Conservation (phyloP, 1,140 invertebrate genomes). For the Papilio aristodemus region DNA sequence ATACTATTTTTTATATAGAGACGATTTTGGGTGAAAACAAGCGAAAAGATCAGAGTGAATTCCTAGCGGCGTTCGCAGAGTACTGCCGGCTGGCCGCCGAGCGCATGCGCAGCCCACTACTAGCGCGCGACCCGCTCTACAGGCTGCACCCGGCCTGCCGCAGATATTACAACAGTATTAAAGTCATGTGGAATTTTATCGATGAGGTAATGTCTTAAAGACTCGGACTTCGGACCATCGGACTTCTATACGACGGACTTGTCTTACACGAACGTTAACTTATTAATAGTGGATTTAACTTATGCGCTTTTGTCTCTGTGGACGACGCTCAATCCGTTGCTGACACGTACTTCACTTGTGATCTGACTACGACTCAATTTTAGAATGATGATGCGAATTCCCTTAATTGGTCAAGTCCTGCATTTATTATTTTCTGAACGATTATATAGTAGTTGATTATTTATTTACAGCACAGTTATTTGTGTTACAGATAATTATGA, state of each 20-base stretch:
- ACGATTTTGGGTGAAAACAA: conserved; percentile 2
- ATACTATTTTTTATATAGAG: conserved; percentile 32
- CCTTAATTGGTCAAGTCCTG: not conserved
- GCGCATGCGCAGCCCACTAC: conserved; percentile 35
- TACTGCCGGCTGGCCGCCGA: not conserved
- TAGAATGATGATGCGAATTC: no score
- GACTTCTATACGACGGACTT: no score
- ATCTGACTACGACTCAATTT: no score
- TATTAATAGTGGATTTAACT: no score
- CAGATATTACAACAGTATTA: not conserved
- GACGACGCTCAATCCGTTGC: no score
- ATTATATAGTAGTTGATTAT: no score
- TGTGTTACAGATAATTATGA: not conserved
- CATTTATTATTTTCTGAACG: no score
- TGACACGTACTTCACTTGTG: no score
- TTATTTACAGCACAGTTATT: not conserved
- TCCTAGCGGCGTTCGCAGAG: not conserved
- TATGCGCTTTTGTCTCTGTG: no score
- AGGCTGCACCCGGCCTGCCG: conserved; percentile 24
- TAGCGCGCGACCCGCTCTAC: conserved; percentile 34
- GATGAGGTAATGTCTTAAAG: conserved; percentile 29
- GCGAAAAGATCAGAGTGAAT: not conserved
- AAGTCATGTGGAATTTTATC: conserved; percentile 35
- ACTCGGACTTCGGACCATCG: no score
- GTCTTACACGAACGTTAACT: no score